phyloP scores from a whole-genome alignment of 2,113 vertebrate species.

The Aleadryas rufinucha region DNA sequence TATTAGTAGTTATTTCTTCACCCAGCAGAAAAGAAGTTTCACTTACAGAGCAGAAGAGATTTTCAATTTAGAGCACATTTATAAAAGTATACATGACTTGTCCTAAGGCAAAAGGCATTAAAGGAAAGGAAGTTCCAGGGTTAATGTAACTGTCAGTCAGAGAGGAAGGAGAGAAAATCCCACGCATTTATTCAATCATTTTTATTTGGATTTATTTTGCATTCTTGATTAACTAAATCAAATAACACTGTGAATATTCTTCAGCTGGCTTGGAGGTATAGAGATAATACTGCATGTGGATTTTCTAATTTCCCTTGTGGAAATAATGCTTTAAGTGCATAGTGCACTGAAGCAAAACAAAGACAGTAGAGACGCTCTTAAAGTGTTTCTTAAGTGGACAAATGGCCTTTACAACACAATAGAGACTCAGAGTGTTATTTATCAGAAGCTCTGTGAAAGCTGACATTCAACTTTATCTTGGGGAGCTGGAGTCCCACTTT shows the following conservation, averaged over 20 bases:
- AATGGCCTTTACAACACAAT: neutral
- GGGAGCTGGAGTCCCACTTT: neutral
- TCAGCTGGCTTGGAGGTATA: neutral
- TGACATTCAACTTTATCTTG: neutral
- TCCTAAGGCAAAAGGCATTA: neutral
- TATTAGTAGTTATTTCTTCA: neutral
- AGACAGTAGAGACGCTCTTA: neutral
- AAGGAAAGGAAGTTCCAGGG: neutral
- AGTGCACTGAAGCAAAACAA: neutral
- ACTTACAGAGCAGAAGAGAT: neutral
- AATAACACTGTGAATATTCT: neutral
- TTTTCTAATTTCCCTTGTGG: slow-evolving; percentile 2
- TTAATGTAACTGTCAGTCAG: neutral
- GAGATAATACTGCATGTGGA: neutral
- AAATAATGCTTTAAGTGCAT: slow-evolving; percentile 9
- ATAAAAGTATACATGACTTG: neutral
- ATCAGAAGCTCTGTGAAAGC: neutral
- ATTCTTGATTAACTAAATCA: neutral
- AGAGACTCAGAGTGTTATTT: neutral
- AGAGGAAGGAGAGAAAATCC: neutral
- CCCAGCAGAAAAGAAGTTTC: neutral
- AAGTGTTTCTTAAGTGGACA: slow-evolving; percentile 7
- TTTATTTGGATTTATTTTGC: neutral
- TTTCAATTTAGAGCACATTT: neutral
- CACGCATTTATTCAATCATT: neutral